Percentiles rank a stretch among this genome's conserved stretches.
Conservation (phyloP, 2,113 vertebrate species). For the Motacilla alba region DNA sequence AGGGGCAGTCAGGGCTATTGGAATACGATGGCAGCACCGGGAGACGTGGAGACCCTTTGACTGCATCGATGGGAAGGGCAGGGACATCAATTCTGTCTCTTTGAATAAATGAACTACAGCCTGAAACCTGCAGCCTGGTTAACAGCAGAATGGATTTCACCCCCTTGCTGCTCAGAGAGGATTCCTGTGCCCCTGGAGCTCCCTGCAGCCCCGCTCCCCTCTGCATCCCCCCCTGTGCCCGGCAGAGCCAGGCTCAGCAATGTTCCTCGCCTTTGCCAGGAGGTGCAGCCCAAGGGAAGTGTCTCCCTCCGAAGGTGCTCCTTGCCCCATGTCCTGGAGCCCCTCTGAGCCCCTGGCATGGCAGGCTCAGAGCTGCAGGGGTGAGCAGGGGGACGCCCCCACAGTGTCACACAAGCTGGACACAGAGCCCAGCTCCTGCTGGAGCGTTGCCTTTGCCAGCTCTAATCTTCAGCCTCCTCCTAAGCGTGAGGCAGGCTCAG, state of each 20-base stretch:
- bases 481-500: neutral
- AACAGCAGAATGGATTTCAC: constrained; percentile 37
- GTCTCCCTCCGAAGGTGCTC: rapidly evolving
- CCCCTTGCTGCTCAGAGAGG: neutral
- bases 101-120: constrained; percentile 65
- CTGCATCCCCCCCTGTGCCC: neutral
- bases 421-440: neutral
- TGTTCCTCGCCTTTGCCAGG: neutral
- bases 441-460: neutral
- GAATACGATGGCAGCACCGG: constrained; percentile 62
- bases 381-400: neutral
- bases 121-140: constrained; percentile 55
- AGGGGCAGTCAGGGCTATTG: constrained; percentile 51
- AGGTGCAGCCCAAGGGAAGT: neutral
- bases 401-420: rapidly evolving
- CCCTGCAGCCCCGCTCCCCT: neutral
- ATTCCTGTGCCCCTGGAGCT: neutral
- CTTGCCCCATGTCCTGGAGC: rapidly evolving
- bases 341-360: rapidly evolving
- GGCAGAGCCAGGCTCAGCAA: rapidly evolving
- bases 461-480: neutral
- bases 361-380: rapidly evolving
- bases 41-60: constrained; percentile 30
- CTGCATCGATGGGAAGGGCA: constrained; percentile 36
- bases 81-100: constrained; percentile 54